Base-by-base conservation (phyloP, 2,797 vertebrate genomes). In the Zalophus californianus region DNA sequence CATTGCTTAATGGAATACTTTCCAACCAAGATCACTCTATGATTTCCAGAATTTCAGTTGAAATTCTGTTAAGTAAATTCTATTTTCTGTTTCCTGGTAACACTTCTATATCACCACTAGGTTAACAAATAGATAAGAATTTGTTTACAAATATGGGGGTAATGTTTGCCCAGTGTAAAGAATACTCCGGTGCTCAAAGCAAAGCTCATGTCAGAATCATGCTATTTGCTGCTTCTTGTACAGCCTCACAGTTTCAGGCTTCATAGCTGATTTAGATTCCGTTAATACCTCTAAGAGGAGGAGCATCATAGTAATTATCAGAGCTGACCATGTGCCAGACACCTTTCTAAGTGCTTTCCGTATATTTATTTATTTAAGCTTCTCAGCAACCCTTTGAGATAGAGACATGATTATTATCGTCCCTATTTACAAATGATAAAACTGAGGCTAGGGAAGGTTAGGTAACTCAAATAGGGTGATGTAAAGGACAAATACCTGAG, bases 71-170 rank as follows among this genome's bases (percentile, higher is more conserved):
- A 83, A 60, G 20, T 85, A 18, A 78, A 75, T 41, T 60, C 64
- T 86, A 11, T 64, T 70, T 90, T 68, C 56, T 73, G 21, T 56
- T 78, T 96, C 56, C n/a, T 85, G 68, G 44, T 89, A 60, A 95
- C 23, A 70, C 12, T 60, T 29, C 83, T 68, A 8, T 54, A 89
- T 60, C n/a, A 58, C 27, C 27, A 82, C 41, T 15, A 92, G 9
- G 25, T 48, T 90, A 78, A 86, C 41, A 95, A 92, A 83, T 13
- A 96, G n/a, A 77, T 35, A 35, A 10, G 16, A 90, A 25, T 70
- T 94, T 82, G 21, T 21, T n/a, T 21, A 68, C 56, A 83, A 73
- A 38, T 29, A 15, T 18, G 32, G 29, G 25, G n/a, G 5, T 48
- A 52, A 50, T 50, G 3, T 92, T 92, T 66, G 29, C 44, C 62